A percentile compares a stretch with the other conserved stretches of the same genome.
phyloP scores from a whole-genome alignment of 2,797 vertebrate species.

The Galagoides demidoff region DNA sequence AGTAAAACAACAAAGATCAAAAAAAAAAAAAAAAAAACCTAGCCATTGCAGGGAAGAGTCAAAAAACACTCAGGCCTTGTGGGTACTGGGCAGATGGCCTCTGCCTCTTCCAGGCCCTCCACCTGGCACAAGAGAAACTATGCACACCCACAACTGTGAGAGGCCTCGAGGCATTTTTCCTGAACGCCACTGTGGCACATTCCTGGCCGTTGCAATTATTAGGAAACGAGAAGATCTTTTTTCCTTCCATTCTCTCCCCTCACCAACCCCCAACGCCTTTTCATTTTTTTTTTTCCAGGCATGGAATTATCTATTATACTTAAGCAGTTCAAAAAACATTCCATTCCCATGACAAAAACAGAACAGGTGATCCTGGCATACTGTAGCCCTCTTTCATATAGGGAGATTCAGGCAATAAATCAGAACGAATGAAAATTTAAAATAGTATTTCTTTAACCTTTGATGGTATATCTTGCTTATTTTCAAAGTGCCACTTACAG shows the following conservation, averaged over 20 bases:
- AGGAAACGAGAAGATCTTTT: slow-evolving; percentile 45
- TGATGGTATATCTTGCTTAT: slow-evolving; percentile 26
- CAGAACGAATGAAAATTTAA: slow-evolving; percentile 43
- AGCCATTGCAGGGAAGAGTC: neutral
- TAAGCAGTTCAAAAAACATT: slow-evolving; percentile 81
- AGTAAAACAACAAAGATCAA: neutral
- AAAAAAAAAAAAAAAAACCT: neutral
- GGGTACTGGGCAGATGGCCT: neutral
- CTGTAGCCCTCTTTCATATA: neutral
- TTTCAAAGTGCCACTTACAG: slow-evolving; percentile 24
- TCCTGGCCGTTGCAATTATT: slow-evolving; percentile 34
- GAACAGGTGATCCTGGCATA: slow-evolving; percentile 37
- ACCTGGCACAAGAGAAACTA: neutral
- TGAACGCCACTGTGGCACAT: neutral
- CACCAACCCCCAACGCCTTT: neutral
- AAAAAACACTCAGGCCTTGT: fast-evolving
- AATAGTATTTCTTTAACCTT: slow-evolving; percentile 61
- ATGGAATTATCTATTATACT: slow-evolving; percentile 65
- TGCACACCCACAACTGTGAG: neutral
- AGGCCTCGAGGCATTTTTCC: neutral
- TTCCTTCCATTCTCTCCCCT: neutral
- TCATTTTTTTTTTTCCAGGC: slow-evolving; percentile 70
- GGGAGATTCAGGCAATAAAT: slow-evolving; percentile 63
- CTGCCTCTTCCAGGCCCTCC: neutral
- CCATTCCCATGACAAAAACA: slow-evolving; percentile 77